Percentiles rank a stretch among this genome's conserved stretches.
phyloP scores from a whole-genome alignment of 2,797 vertebrate species.

The Nannoperca australis region DNA sequence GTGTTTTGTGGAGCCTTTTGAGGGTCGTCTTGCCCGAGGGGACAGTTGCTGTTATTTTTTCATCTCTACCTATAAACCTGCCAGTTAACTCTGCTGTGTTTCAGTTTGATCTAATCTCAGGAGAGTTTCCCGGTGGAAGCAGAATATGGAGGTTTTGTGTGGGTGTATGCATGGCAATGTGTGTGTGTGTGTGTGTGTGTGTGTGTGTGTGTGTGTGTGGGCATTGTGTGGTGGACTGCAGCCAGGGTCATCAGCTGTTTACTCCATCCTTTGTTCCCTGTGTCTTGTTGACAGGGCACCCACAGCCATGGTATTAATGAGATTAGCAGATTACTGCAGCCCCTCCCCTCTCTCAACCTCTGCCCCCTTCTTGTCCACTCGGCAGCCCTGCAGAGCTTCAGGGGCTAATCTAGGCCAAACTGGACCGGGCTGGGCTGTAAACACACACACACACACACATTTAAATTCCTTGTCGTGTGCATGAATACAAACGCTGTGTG shows the following conservation, averaged over 20 bases:
- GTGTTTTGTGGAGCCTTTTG: constrained; percentile 53
- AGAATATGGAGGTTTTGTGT: constrained; percentile 18
- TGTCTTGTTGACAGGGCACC: constrained; percentile 74
- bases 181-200: neutral
- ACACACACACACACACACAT: constrained; percentile 40
- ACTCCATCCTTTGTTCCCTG: constrained; percentile 74
- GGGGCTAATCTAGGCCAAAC: constrained; percentile 59
- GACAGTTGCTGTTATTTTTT: constrained; percentile 51
- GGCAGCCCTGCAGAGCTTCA: constrained; percentile 45
- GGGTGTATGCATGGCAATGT: neutral
- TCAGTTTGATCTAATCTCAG: constrained; percentile 35
- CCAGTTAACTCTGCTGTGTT: constrained; percentile 11
- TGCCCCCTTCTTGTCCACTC: constrained; percentile 55
- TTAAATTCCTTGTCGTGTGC: constrained; percentile 42
- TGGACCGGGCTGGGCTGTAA: constrained; percentile 30
- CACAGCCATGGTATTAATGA: constrained; percentile 79
- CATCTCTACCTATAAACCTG: constrained; percentile 7
- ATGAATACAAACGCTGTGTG: constrained; percentile 7
- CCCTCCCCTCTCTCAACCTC: constrained; percentile 60
- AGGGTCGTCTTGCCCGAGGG: constrained; percentile 46
- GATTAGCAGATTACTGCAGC: constrained; percentile 84
- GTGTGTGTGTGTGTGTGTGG: neutral
- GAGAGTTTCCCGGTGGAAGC: constrained; percentile 27
- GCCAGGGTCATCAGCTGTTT: constrained; percentile 80
- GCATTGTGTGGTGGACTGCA: constrained; percentile 42